phyloP scores from a whole-genome alignment of 2,113 vertebrate genomes.

The Triplophysa siluroides region DNA sequence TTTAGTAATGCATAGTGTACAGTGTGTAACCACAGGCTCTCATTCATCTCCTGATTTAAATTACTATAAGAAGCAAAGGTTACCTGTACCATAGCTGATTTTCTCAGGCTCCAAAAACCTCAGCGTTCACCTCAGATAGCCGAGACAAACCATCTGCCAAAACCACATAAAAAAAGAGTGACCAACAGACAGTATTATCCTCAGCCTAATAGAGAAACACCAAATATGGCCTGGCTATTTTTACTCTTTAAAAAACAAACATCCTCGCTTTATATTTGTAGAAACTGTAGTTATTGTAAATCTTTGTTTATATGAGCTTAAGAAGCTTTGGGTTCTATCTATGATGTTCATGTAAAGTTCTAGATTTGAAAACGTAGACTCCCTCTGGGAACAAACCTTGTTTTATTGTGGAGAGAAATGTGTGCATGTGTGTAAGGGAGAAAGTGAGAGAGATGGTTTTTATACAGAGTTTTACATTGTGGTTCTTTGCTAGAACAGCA shows the following conservation, averaged over 20 bases:
- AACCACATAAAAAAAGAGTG: constrained; percentile 59
- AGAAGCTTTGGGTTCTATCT: not conserved
- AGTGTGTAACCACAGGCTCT: not conserved
- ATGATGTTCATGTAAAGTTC: not conserved
- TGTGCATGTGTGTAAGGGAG: not conserved
- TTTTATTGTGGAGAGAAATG: not conserved
- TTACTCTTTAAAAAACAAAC: not conserved
- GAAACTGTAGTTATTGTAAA: not conserved
- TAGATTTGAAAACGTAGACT: not conserved
- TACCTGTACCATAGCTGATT: not conserved
- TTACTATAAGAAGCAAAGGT: constrained; percentile 14
- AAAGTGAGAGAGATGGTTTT: constrained; percentile 17
- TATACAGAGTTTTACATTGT: constrained; percentile 38
- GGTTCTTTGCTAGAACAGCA: constrained; percentile 48
- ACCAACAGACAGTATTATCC: constrained; percentile 24
- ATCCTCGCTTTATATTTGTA: not conserved
- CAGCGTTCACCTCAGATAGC: constrained; percentile 55
- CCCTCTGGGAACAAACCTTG: not conserved
- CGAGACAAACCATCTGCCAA: constrained; percentile 39
- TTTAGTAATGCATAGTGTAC: not conserved
- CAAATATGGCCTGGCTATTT: not conserved
- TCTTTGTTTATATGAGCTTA: not conserved
- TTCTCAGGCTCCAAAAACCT: constrained; percentile 39
- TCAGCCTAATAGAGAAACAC: not conserved
- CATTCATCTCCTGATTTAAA: not conserved